Evolutionary conservation across 1,140 invertebrate species (phyloP).

Genomic region (Diorhabda carinulata): DNA sequence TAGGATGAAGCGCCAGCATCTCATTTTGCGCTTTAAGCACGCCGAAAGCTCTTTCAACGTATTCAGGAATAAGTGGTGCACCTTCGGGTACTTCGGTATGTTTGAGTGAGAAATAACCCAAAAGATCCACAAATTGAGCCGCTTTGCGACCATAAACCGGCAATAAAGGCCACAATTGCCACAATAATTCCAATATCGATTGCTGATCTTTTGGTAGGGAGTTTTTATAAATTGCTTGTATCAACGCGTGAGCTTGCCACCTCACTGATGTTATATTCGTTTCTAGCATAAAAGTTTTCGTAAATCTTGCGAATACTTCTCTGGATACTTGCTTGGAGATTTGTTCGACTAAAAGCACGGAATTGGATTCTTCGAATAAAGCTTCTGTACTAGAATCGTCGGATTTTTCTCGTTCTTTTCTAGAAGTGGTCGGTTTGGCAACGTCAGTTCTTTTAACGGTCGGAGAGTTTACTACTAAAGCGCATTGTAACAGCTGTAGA

Average conservation of each 20-base stretch:
- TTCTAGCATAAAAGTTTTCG: slow-evolving; percentile 87
- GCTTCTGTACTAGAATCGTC: slow-evolving; percentile 65
- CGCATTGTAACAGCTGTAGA: slow-evolving; percentile 83
- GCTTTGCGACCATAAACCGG: slow-evolving; percentile 90
- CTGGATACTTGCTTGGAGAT: slow-evolving; percentile 68
- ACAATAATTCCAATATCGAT: slow-evolving; percentile 75
- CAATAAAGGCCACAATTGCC: slow-evolving; percentile 87
- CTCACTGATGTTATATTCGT: slow-evolving; percentile 89
- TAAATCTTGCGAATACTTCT: slow-evolving; percentile 71
- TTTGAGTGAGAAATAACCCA: slow-evolving; percentile 59
- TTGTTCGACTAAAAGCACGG: slow-evolving; percentile 65
- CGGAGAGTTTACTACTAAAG: slow-evolving; percentile 61
- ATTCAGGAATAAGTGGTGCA: slow-evolving; percentile 58
- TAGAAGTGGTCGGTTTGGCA: slow-evolving; percentile 29
- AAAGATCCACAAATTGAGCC: slow-evolving; percentile 92
- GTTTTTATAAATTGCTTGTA: slow-evolving; percentile 83
- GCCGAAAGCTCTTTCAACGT: slow-evolving; percentile 80
- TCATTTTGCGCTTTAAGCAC: slow-evolving; percentile 85
- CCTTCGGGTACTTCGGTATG: slow-evolving; percentile 38
- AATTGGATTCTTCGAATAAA: slow-evolving; percentile 67
- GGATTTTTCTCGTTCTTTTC: slow-evolving; percentile 62
- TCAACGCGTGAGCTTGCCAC: slow-evolving; percentile 90
- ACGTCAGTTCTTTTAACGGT: slow-evolving; percentile 28
- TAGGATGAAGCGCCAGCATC: slow-evolving; percentile 84
- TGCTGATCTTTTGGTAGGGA: slow-evolving; percentile 74